A percentile compares a stretch with the other conserved stretches of the same genome.
Evolutionary conservation across 2,888 invertebrate species (phyloP).

Genomic region (Isotomurus palustris): DNA sequence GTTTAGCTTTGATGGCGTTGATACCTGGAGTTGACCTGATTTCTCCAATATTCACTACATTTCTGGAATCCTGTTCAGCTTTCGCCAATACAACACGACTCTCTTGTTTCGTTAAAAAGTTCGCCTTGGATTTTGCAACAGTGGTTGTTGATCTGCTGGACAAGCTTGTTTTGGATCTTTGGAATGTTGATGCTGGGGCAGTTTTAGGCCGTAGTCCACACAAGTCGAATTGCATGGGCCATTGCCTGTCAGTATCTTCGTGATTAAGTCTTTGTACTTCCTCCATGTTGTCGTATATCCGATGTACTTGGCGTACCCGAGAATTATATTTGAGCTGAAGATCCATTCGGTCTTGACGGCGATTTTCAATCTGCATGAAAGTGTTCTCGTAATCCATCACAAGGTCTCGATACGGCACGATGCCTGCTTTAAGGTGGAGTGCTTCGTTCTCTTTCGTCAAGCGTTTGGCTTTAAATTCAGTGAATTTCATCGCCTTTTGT

Average conservation of each 20-base stretch:
- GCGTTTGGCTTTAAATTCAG: background rate
- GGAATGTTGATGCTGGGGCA: background rate
- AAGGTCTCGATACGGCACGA: constrained; percentile 1
- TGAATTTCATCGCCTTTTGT: background rate
- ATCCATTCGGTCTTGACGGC: background rate
- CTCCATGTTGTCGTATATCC: constrained; percentile 3
- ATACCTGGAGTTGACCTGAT: too few relatives aligned
- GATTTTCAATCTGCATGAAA: background rate
- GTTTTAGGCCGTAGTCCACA: background rate
- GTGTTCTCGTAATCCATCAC: constrained; percentile 7
- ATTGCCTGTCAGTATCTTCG: background rate
- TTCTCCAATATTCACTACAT: too few relatives aligned
- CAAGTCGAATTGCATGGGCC: background rate
- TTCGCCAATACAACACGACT: too few relatives aligned
- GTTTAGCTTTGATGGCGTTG: too few relatives aligned
- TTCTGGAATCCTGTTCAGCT: too few relatives aligned
- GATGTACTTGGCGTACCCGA: constrained; percentile 9
- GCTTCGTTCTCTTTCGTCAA: background rate
- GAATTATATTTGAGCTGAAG: constrained; percentile 9
- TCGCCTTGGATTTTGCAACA: too few relatives aligned
- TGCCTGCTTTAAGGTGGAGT: constrained; percentile 5
- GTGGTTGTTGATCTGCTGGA: background rate
- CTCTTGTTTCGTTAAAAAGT: too few relatives aligned
- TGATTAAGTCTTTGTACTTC: background rate
- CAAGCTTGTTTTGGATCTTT: background rate